These are phyloP conservation scores for Arvicanthis niloticus DNA, from an alignment of 2,113 vertebrate species.

Conservation along the genomic window DNA sequence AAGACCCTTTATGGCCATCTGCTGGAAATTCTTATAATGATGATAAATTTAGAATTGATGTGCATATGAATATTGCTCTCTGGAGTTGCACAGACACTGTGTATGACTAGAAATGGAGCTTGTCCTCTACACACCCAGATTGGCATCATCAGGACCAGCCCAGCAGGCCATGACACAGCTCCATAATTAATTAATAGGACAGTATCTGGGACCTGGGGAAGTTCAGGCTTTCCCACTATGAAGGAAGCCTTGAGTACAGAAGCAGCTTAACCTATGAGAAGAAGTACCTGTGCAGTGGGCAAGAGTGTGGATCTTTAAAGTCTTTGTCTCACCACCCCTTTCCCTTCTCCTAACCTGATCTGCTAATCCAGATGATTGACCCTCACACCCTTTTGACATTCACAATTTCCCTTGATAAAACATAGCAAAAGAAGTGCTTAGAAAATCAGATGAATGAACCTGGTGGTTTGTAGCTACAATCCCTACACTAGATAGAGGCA, in stretches of 20 bases:
- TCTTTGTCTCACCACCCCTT: not conserved
- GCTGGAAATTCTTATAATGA: conserved; percentile 62
- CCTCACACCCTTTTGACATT: too few species aligned
- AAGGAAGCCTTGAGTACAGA: not conserved
- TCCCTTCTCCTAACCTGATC: not conserved
- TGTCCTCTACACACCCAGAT: not conserved
- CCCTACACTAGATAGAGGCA: not conserved
- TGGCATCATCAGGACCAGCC: too few species aligned
- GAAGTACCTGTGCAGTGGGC: not conserved
- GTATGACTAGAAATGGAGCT: not conserved
- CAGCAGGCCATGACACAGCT: not conserved
- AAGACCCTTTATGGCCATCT: conserved; percentile 71
- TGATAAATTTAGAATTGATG: not conserved
- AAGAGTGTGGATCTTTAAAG: not conserved
- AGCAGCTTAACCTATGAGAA: not conserved
- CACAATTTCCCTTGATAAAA: not conserved
- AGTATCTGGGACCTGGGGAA: not conserved
- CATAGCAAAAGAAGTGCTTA: not conserved
- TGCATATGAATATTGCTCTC: not conserved
- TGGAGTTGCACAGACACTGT: fast-evolving
- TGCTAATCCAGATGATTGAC: not conserved
- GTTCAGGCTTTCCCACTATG: not conserved
- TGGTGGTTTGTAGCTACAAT: not conserved
- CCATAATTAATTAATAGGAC: not conserved
- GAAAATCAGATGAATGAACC: not conserved